Base-by-base conservation (phyloP, 2,888 invertebrate species). In the Pimpla rufipes region DNA sequence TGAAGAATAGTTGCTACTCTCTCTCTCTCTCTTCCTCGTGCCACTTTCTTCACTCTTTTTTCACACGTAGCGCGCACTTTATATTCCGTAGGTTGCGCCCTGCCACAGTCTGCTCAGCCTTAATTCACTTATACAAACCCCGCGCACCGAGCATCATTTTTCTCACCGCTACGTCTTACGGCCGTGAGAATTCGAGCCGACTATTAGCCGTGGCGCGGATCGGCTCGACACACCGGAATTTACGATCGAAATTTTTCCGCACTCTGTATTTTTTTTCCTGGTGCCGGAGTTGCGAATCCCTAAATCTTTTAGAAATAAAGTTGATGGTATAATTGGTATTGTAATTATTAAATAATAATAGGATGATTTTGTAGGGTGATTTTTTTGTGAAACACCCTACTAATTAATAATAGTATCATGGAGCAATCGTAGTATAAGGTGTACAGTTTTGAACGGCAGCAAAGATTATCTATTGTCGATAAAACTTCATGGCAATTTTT, bases 1-100 rank as follows among this genome's bases (percentile, higher is more conserved):
- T 77, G 77, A 81, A 66, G 71, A 81, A 81, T 81, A 59, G 55
- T 55, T 52, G 35, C 47, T 35, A 45, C 57, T 57, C 23, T 52
- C 45, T 29, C 45, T n/a, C 71, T 29, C n/a, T 10, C 57, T 18
- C 45, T 45, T 21, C 8, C n/a, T 45, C 23, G 6, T 18, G 2
- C 18, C 13, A 2, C 35, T 40, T 73, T 42, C 57, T 67, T 23
- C 67, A 73, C 37, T 45, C 45, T 47, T 71, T 71, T 57, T 81
- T 64, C 11, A 57, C 23, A 23, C 35, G 18, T 4, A 35, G 29
- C 16, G 55, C 57, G 16, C 52, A 67, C 67, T 77, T 77, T 57
- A 50, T 77, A 76, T 76, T 71, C 74, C 68, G 18, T 16, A 37
- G 29, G 64, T 73, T 42, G 16, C 66, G 35, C 47, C 71, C 42